Base-by-base conservation (phyloP, 2,888 invertebrate genomes). In the Microctonus aethiopoides region DNA sequence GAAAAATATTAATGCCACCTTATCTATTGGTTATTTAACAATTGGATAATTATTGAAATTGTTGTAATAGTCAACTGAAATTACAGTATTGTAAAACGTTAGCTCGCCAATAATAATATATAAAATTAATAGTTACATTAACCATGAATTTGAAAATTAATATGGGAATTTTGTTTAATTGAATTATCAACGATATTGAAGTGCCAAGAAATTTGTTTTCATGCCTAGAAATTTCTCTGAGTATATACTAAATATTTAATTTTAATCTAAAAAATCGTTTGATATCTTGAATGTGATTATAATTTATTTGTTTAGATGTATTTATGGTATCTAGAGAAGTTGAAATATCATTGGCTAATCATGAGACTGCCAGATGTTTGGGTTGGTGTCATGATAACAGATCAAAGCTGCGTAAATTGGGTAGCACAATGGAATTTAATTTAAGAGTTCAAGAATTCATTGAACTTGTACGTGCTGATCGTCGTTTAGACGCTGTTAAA, bases 371-470 rank as follows among this genome's bases (percentile, higher is more conserved):
- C 1, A 94, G 96, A 84, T 97, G 97, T 85, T 91, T 98, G 71
- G 90, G 93, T 73, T 98, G 98, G 98, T 98, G 98, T 87, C 94
- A 95, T 81, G 98, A 98, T 85, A 98, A 98, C 88, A 94, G 96
- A 86, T 97, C 97, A 39, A 98, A 97, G 85, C 90, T 98, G 74
- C 89, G 97, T 68, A 98, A 98, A 88, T 91, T 98, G 75, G 95
- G 95, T 87, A 98, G 98, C 65, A 95, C 92, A 67, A 93, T 99
- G 90, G 99, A 99, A 87, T 96, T 98, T 84, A 96, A 96, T 87
- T 90, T 99, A 72, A 89, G 96, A 46, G 92, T 95, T 79, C 93
- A 98, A 89, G 98, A 98, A 87, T 98, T 98, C 85, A 94, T 99
- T 39, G 99, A 99, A 87, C 87, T 98, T 64, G 94, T 99, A n/a